Conservation (phyloP, 2,888 invertebrate species). For the Loripinus fragilis region DNA sequence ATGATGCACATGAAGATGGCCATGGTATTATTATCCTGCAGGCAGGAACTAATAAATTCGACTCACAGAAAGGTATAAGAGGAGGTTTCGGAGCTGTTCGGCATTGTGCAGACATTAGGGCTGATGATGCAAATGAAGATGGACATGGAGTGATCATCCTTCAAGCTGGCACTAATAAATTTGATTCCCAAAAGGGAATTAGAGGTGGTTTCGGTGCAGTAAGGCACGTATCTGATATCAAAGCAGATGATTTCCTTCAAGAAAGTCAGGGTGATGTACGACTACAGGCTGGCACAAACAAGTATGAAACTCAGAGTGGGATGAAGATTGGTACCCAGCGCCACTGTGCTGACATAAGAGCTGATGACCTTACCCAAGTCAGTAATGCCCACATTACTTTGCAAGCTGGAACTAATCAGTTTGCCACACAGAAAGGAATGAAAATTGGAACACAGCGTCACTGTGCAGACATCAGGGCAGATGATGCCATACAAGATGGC, state of each 20-base stretch:
- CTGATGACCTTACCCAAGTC: constrained; percentile 65
- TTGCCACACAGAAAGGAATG: constrained; percentile 79
- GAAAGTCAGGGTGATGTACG: constrained; percentile 71
- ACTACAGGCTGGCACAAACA: constrained; percentile 80
- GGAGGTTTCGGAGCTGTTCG: constrained; percentile 71
- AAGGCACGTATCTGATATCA: constrained; percentile 80
- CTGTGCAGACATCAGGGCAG: constrained; percentile 72
- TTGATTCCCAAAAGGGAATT: constrained; percentile 75
- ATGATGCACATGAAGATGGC: constrained; percentile 76
- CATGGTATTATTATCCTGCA: constrained; percentile 79
- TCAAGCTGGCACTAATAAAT: constrained; percentile 75
- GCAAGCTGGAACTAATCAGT: constrained; percentile 81
- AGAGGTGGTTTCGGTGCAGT: constrained; percentile 76
- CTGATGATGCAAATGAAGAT: constrained; percentile 67
- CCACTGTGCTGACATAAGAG: constrained; percentile 80
- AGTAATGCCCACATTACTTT: constrained; percentile 66
- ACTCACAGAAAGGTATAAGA: constrained; percentile 76
- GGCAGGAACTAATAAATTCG: constrained; percentile 80
- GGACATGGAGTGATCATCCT: constrained; percentile 73
- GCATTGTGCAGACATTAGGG: constrained; percentile 75
- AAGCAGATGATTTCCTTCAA: constrained; percentile 72
- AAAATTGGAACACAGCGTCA: constrained; percentile 78
- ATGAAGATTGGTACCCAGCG: constrained; percentile 78
- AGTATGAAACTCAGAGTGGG: constrained; percentile 78
- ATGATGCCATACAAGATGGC: constrained; percentile 66